Base-by-base conservation (phyloP, 1,140 invertebrate species). In the Charaxes varanes region DNA sequence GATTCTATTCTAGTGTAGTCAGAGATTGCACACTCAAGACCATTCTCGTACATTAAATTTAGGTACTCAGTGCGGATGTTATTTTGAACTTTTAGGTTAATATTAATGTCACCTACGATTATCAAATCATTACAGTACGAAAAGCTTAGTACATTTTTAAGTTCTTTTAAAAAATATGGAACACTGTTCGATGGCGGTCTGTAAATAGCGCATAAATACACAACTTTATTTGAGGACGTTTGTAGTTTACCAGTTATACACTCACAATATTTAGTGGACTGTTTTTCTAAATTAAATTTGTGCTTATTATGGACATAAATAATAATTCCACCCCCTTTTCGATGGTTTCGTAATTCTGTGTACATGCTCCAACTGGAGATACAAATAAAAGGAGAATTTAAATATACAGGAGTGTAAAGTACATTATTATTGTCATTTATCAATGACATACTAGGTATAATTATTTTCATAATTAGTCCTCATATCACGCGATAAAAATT, bases 281-380 rank as follows among this genome's bases (percentile, higher is more conserved):
- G n/a, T n/a, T n/a, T n/a, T n/a, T n/a, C n/a, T n/a, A n/a, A n/a
- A n/a, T n/a, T n/a, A n/a, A n/a, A n/a, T 46, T 36, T 34, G 38
- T 46, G 17, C n/a, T n/a, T n/a, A n/a, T n/a, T n/a, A n/a, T n/a
- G n/a, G n/a, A n/a, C n/a, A n/a, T n/a, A n/a, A n/a, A 38, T 46
- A 6, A 40, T 16, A 17, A 46, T 46, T 26, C 46, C 46, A 19
- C 46, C 46, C 6, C 46, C 46, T 21, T 22, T 42, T 38, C 34
- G 24, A 10, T 12, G 7, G 26, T 41, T 37, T 10, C 46, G 40
- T 12, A 49, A 21, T 13, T 24, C 27, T 19, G 37, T 36, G 31
- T 35, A 34, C 45, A 48, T 48, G n/a, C n/a, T n/a, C n/a, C n/a
- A n/a, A n/a, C n/a, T n/a, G n/a, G n/a, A n/a, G n/a, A n/a, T n/a